A percentile compares a stretch with the other conserved stretches of the same genome.
Conservation (phyloP, 2,797 vertebrate species). For the Phalanger gymnotis region DNA sequence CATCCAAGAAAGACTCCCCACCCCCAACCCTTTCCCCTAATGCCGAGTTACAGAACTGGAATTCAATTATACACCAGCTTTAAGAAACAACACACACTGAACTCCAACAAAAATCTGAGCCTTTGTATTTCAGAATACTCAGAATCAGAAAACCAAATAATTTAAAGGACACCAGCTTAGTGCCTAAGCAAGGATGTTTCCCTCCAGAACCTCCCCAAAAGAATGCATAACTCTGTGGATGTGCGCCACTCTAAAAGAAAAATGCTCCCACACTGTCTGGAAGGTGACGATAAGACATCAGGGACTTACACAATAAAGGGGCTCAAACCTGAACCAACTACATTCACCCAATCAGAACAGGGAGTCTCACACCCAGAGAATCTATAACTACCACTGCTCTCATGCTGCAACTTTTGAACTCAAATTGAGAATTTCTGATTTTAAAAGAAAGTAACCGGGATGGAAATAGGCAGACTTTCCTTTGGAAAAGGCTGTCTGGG, state of each 20-base stretch:
- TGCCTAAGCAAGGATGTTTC: background rate
- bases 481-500: conserved; percentile 7
- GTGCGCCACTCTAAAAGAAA: conserved; percentile 33
- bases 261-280: background rate
- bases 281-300: conserved; percentile 29
- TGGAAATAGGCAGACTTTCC: background rate
- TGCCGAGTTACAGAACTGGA: conserved; percentile 3
- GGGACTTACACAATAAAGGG: background rate
- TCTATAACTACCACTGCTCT: background rate
- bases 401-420: background rate
- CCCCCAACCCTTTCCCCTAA: background rate
- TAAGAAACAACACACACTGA: conserved; percentile 37
- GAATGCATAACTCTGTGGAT: conserved; percentile 28
- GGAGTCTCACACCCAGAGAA: conserved; percentile 15
- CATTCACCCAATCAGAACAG: background rate
- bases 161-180: background rate
- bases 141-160: conserved; percentile 26
- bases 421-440: conserved; percentile 34
- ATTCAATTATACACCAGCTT: conserved; percentile 45
- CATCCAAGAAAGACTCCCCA: background rate
- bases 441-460: background rate
- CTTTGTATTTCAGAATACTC: conserved; percentile 19
- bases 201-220: background rate
- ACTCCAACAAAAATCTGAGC: conserved; percentile 5
- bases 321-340: conserved; percentile 1